These are phyloP conservation scores for Dallia pectoralis DNA, from an alignment of 2,797 vertebrate species.

Conservation along the genomic window DNA sequence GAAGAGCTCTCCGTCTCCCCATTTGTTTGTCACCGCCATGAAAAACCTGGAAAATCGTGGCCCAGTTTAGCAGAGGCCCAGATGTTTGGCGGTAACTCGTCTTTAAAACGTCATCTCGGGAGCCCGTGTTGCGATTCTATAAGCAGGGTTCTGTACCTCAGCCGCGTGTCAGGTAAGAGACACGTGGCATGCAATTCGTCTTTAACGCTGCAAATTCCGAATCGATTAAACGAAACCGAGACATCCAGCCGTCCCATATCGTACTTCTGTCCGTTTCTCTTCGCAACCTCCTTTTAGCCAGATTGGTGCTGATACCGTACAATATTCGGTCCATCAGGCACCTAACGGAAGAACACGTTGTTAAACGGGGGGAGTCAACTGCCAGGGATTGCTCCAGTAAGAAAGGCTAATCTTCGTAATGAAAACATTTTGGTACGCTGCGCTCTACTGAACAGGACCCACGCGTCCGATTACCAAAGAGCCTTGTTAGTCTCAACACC, in stretches of 20 bases:
- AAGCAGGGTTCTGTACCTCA: no score
- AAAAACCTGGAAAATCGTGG: not conserved
- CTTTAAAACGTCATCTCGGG: no score
- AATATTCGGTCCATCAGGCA: not conserved
- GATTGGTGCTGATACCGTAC: not conserved
- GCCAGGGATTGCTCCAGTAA: not conserved
- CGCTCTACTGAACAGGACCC: not conserved
- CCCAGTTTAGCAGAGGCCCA: slow-evolving; percentile 14
- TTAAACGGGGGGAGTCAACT: not conserved
- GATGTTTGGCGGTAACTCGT: slow-evolving; percentile 17
- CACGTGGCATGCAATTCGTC: no score
- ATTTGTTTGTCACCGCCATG: not conserved
- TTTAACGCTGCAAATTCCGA: no score
- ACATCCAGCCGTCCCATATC: no score
- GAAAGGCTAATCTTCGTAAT: not conserved
- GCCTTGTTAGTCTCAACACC: not conserved
- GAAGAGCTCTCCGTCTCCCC: not conserved
- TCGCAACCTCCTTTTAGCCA: not conserved
- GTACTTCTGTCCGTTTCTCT: not conserved
- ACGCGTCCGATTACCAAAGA: not conserved
- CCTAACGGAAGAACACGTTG: not conserved
- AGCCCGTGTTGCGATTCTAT: no score
- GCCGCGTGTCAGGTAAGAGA: no score
- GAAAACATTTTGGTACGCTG: not conserved
- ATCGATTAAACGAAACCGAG: no score